Evolutionary conservation across 2,888 invertebrate species (phyloP).

Genomic region (Pseudeuparius sepicola): DNA sequence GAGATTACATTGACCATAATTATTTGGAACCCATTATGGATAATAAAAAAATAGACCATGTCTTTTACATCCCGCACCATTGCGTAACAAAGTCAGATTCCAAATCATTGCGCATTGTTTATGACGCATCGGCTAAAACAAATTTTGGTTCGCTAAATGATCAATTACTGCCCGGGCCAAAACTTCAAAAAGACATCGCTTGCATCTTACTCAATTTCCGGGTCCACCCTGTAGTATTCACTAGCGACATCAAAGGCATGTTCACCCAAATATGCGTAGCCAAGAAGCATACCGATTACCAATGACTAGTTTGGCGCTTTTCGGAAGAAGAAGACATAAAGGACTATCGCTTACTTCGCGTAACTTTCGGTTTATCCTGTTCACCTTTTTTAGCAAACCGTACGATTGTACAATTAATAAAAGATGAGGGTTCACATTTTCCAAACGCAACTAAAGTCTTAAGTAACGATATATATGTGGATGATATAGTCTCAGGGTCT

Average conservation of each 20-base stretch:
- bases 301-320: slow-evolving; percentile 11
- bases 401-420: slow-evolving; percentile 11
- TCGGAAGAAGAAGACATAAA: slow-evolving; percentile 4
- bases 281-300: slow-evolving; percentile 5
- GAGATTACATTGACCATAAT: too few species aligned
- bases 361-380: slow-evolving; percentile 10
- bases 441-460: slow-evolving; percentile 10
- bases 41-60: too few species aligned
- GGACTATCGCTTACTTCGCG: slow-evolving; percentile 5
- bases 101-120: slow-evolving; percentile 11
- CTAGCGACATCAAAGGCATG: slow-evolving; percentile 9
- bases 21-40: too few species aligned
- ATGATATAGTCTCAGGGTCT: slow-evolving; percentile 10
- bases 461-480: slow-evolving; percentile 11
- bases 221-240: neutral
- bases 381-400: slow-evolving; percentile 11
- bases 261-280: slow-evolving; percentile 9
- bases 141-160: slow-evolving; percentile 8
- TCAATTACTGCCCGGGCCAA: slow-evolving; percentile 10
- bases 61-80: too few species aligned
- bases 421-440: neutral
- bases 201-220: slow-evolving; percentile 3
- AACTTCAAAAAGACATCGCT: slow-evolving; percentile 13
- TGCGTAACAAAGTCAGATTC: too few species aligned
- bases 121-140: slow-evolving; percentile 10